Conservation (phyloP, 2,797 vertebrate species). For the Hafferia zeledoni region DNA sequence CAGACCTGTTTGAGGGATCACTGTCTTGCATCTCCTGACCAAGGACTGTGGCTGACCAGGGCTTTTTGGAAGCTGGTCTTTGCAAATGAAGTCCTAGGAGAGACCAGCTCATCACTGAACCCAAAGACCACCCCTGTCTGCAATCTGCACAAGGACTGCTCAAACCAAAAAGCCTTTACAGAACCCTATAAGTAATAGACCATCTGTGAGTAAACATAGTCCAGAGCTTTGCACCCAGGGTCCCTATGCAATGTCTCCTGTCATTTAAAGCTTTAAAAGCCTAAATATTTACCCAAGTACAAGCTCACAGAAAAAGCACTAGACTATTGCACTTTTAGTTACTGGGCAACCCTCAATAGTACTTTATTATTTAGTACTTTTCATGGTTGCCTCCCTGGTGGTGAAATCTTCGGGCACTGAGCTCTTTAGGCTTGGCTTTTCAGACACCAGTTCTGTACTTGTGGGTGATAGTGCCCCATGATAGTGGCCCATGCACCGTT, state of each 20-base stretch:
- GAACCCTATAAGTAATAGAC: background rate
- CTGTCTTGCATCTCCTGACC: fast-evolving
- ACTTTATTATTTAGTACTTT: slow-evolving; percentile 66
- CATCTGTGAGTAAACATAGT: slow-evolving; percentile 49
- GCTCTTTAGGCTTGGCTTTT: background rate
- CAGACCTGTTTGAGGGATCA: fast-evolving
- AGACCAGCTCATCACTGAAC: fast-evolving
- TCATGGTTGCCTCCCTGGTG: slow-evolving; percentile 19
- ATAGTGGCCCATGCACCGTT: no score
- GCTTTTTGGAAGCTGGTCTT: background rate
- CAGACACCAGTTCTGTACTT: background rate
- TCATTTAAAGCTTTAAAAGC: slow-evolving; percentile 59
- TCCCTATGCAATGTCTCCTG: background rate
- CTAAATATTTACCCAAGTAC: slow-evolving; percentile 65
- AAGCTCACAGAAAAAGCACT: slow-evolving; percentile 34
- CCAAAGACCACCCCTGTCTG: background rate
- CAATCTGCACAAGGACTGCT: background rate
- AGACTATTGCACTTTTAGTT: slow-evolving; percentile 31
- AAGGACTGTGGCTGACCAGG: background rate
- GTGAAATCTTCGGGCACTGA: background rate
- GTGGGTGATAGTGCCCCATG: background rate
- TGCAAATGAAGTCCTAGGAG: background rate
- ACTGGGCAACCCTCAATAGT: slow-evolving; percentile 38
- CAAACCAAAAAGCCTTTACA: background rate
- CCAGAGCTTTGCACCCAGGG: background rate